Conservation (phyloP, 2,113 vertebrate species). For the Cololabis saira region DNA sequence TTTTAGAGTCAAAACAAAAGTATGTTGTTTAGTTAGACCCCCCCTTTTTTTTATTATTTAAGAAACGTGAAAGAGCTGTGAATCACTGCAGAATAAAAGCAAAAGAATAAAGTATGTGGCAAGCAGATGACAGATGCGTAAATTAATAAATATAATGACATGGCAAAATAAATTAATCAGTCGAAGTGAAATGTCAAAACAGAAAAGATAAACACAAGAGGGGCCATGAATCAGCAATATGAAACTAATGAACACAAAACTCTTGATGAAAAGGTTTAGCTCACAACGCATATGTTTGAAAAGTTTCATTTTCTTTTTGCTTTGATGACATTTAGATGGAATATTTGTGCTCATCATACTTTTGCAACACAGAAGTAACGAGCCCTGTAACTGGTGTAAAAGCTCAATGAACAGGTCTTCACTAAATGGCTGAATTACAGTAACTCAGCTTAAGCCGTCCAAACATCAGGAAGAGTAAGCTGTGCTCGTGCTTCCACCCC, state of each 20-base stretch:
- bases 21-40: neutral
- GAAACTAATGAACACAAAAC: neutral
- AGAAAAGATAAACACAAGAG: neutral
- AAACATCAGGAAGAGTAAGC: conserved; percentile 35
- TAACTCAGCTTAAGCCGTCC: conserved; percentile 31
- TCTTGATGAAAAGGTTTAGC: neutral
- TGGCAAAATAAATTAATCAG: neutral
- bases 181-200: neutral
- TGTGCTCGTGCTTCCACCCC: conserved; percentile 20
- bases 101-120: neutral
- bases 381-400: too few relatives aligned
- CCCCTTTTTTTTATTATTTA: neutral
- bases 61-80: neutral
- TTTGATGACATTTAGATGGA: too few relatives aligned
- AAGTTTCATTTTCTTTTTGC: too few relatives aligned
- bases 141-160: neutral
- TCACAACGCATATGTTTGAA: too few relatives aligned
- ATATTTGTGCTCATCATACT: too few relatives aligned
- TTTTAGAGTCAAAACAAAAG: conserved; percentile 19
- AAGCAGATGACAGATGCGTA: neutral
- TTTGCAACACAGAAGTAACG: too few relatives aligned
- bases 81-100: neutral
- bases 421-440: neutral
- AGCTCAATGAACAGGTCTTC: neutral
- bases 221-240: neutral